Base-by-base conservation (phyloP, 2,113 vertebrate species). In the Parotia lawesii region DNA sequence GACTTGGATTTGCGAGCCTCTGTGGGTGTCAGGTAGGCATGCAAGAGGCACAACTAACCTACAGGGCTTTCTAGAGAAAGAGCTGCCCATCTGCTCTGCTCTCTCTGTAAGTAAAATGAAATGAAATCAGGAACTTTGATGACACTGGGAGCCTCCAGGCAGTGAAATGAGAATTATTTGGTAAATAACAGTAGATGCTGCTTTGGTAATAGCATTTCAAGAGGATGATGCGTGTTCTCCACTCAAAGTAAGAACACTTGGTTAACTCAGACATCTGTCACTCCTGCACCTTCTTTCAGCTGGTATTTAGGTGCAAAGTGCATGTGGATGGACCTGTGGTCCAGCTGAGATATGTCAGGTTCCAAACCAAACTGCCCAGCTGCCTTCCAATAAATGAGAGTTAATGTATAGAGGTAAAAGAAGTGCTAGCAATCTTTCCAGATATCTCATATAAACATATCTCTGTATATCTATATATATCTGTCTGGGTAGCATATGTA, bases 1-100 rank as follows among this genome's bases (percentile, higher is more conserved):
- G n/a, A 13, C 19, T 19, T 42, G 47, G 56, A 77, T 48, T 17
- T 57, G 6, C 6, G 11, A 51, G 45, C 14, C 24, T 82, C 23
- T 71, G 21, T 15, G 29, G 16, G 45, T 3, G 1, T 21, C 44
- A 51, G 27, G 15, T 37, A 17, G 2, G 1, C 5, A 15, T 38
- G 27, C 29, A 62, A 51, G 47, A 83, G 23, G 35, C 9, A 51
- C 15, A 47, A 7, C 6, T 78, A 14, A 6, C 7, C 4, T 25
- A 66, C 61, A 61, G 22, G 27, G 13, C 7, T 37, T 75, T 28
- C 51, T 18, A 42, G 33, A 69, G 45, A 84, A 70, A 45, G 23
- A 70, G 7, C 27, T 86, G 56, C 5, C 29, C 60, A 16, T 65
- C 24, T 86, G 21, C 31, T 83, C 23, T 84, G 21, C 54, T 66